phyloP scores from a whole-genome alignment of 2,797 vertebrate species.

The Cossypha caffra region DNA sequence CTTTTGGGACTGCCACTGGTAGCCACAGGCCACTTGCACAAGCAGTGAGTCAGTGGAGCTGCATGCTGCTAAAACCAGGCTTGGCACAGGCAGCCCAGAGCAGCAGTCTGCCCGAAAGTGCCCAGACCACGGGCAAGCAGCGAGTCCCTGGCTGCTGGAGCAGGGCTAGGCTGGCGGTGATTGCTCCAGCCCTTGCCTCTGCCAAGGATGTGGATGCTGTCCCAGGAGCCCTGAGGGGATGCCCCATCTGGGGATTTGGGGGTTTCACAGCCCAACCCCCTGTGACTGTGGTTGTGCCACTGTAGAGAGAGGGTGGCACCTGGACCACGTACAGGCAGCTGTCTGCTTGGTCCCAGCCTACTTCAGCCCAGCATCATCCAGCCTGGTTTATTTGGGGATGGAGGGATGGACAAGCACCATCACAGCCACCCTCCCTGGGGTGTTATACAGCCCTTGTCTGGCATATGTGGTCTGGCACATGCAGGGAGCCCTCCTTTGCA shows the following conservation, averaged over 20 bases:
- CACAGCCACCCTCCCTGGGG: neutral
- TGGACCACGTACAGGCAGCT: neutral
- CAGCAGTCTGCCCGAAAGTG: conserved; percentile 66
- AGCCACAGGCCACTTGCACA: conserved; percentile 76
- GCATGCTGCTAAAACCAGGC: conserved; percentile 76
- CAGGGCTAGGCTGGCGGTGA: neutral
- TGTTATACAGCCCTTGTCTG: neutral
- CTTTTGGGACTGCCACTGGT: conserved; percentile 39
- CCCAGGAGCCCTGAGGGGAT: neutral
- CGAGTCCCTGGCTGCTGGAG: neutral
- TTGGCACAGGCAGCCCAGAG: conserved; percentile 21
- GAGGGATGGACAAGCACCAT: neutral
- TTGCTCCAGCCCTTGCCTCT: neutral
- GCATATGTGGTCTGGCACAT: rapidly evolving
- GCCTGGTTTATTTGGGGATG: neutral
- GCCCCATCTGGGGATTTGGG: neutral
- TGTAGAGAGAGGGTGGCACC: neutral
- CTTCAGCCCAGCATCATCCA: neutral
- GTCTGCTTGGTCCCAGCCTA: neutral
- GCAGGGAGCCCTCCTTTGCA: neutral
- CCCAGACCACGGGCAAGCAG: conserved; percentile 55
- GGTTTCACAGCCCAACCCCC: neutral
- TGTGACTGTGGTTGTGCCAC: neutral
- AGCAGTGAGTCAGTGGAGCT: conserved; percentile 76
- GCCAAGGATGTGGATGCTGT: neutral